phyloP scores from a whole-genome alignment of 2,797 vertebrate species.

The Capromys pilorides region DNA sequence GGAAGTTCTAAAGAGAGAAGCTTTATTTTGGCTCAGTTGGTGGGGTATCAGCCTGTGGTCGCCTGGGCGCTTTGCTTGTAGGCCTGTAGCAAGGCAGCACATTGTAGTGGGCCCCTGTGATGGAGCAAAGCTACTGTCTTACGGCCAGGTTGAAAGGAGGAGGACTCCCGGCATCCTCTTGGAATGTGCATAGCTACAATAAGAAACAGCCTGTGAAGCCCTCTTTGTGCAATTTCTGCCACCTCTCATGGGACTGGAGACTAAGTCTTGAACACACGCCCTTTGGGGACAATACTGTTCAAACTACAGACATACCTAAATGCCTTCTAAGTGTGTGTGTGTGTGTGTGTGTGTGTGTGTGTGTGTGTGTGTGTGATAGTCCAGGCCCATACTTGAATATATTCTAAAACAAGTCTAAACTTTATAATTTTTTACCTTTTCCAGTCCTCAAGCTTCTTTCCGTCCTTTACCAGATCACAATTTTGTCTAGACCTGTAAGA shows the following conservation, averaged over 20 bases:
- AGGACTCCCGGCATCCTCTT: not conserved
- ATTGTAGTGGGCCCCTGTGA: not conserved
- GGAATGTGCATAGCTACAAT: too few species aligned
- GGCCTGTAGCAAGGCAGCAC: not conserved
- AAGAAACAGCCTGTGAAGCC: not conserved
- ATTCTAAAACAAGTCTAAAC: not conserved
- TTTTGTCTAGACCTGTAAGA: conserved; percentile 21
- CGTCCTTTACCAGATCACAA: conserved; percentile 21
- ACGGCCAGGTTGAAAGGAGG: not conserved
- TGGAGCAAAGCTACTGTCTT: not conserved
- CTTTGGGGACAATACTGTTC: not conserved
- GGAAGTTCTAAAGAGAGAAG: not conserved
- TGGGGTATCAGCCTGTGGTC: not conserved
- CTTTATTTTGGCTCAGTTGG: not conserved
- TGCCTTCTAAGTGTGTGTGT: not conserved
- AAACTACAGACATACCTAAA: not conserved
- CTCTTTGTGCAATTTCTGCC: not conserved
- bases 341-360: not conserved
- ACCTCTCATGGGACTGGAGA: not conserved
- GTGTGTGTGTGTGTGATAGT: not conserved
- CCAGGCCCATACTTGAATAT: not conserved
- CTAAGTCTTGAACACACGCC: not conserved
- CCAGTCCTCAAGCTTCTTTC: not conserved
- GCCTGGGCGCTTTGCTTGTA: not conserved
- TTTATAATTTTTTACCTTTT: not conserved